Conservation (phyloP, 1,140 invertebrate species). For the Caligus rogercresseyi region DNA sequence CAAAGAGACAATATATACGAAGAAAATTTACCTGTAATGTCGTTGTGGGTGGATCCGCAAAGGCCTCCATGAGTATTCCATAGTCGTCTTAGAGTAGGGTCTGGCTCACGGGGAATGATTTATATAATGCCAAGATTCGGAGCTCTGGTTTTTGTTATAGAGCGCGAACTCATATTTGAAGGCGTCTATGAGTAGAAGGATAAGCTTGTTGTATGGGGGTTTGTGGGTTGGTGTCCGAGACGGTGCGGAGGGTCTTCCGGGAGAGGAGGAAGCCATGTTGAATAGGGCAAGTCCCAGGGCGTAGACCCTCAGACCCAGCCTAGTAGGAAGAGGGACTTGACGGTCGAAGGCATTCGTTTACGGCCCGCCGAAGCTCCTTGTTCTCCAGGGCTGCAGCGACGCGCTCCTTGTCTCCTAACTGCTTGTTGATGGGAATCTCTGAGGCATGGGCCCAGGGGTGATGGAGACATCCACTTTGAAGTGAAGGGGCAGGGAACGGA, state of each 20-base stretch:
- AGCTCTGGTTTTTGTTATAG: conserved; percentile 33
- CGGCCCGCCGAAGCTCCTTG: conserved; percentile 66
- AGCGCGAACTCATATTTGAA: conserved; percentile 73
- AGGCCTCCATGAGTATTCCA: conserved; percentile 38
- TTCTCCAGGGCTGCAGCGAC: conserved; percentile 94
- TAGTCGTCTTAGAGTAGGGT: background rate
- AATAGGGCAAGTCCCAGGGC: conserved; percentile 20
- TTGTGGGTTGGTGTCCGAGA: conserved; percentile 15
- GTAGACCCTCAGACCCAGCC: conserved; percentile 26
- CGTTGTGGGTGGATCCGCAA: conserved; percentile 92
- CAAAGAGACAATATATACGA: background rate
- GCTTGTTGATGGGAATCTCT: conserved; percentile 86
- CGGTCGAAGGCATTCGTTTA: conserved; percentile 59
- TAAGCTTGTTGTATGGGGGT: conserved; percentile 35
- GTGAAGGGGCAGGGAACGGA: conserved; percentile 60
- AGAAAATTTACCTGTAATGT: conserved; percentile 47
- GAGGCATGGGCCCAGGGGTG: conserved; percentile 75
- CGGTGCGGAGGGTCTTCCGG: conserved; percentile 3
- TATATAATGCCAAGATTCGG: background rate
- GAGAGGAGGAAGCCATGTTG: conserved; percentile 22
- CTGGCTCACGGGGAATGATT: background rate
- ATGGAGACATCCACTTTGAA: conserved; percentile 82
- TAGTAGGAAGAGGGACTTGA: conserved; percentile 10
- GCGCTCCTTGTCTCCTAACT: conserved; percentile 91
- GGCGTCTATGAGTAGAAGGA: conserved; percentile 79